Evolutionary conservation across 2,888 invertebrate genomes (phyloP), one percentile per base, ranked within the genome.

Genomic region (Ophraella communa): DNA sequence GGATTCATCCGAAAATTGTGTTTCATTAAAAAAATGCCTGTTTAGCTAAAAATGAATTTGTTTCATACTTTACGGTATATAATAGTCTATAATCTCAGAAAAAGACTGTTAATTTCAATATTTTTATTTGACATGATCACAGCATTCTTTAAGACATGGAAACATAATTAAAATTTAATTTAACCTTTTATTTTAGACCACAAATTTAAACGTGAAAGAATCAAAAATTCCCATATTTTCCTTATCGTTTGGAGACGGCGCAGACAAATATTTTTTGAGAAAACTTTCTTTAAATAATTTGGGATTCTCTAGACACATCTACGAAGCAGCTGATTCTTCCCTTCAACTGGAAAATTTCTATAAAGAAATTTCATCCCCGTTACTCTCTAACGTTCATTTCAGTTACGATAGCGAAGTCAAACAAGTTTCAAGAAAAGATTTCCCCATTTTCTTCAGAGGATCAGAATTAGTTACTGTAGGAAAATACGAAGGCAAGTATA

Each of bases 291-390:
- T 86, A 4, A 84, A 86, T 63, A 90, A 89, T 80, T 83, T 83
- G 7, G 91, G 89, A 2, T 87, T 89, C 78, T 86, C 88, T 73
- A 82, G 89, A 1, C 87, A 87, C 78, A 90, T 91, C 69, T 90
- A 90, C 80, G 89, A 88, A 76, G 88, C 87, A 24, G 83, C 87
- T 0, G 89, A 89, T 78, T 87, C 89, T 2, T 84, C 86, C 61
- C 78, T 87, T 39, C 91, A 91, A 77, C 81, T 91, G 54, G 82
- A 85, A 39, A 85, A 86, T 76, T 89, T 89, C 81, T 89, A 88
- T 82, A 83, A 83, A 17, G 86, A 88, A 80, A 87, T 91, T 62
- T 85, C 90, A 0, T 87, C 88, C 4, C 90, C 90, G 0, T 81
- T 89, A 10, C 81, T 91, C 54, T 82, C 87, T 1, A 84, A 90